A percentile compares a stretch with the other conserved stretches of the same genome.
Evolutionary conservation across 2,113 vertebrate species (phyloP).

Genomic region (Brachionichthys hirsutus): DNA sequence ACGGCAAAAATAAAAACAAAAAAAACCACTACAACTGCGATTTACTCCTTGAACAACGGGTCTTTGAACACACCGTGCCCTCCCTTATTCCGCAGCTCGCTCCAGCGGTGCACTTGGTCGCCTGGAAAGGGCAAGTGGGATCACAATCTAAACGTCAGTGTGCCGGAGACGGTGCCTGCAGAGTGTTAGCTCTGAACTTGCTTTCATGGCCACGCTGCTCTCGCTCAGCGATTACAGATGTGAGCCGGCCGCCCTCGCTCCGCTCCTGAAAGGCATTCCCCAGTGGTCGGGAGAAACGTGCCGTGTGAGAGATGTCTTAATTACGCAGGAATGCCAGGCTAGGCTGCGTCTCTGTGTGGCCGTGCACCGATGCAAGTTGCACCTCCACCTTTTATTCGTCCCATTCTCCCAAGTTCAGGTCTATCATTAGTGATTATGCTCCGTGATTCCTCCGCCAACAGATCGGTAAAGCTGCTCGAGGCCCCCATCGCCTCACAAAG

Average conservation of each 20-base stretch:
- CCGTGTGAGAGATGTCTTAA: conserved; percentile 68
- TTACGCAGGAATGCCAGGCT: conserved; percentile 72
- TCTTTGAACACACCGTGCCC: background rate
- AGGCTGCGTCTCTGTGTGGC: conserved; percentile 67
- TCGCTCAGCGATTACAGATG: conserved; percentile 67
- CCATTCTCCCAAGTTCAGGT: conserved; percentile 28
- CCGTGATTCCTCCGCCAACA: conserved; percentile 44
- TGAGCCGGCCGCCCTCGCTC: conserved; percentile 41
- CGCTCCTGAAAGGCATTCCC: conserved; percentile 35
- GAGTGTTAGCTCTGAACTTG: conserved; percentile 71
- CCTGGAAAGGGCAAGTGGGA: conserved; percentile 74
- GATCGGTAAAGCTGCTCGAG: conserved; percentile 31
- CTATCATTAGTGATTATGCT: conserved; percentile 41
- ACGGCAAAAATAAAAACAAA: too few relatives aligned
- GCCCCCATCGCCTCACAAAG: conserved; percentile 1
- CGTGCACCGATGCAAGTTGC: conserved; percentile 31
- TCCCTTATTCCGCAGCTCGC: background rate
- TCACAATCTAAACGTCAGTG: conserved; percentile 72
- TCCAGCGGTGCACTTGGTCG: conserved; percentile 38
- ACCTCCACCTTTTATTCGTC: conserved; percentile 12
- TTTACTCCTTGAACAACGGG: too few relatives aligned
- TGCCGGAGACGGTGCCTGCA: conserved; percentile 61
- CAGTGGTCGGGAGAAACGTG: conserved; percentile 62
- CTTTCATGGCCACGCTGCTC: conserved; percentile 64
- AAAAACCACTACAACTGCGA: too few relatives aligned